Conservation (phyloP, 2,113 vertebrate genomes). For the Cynocephalus volans region DNA sequence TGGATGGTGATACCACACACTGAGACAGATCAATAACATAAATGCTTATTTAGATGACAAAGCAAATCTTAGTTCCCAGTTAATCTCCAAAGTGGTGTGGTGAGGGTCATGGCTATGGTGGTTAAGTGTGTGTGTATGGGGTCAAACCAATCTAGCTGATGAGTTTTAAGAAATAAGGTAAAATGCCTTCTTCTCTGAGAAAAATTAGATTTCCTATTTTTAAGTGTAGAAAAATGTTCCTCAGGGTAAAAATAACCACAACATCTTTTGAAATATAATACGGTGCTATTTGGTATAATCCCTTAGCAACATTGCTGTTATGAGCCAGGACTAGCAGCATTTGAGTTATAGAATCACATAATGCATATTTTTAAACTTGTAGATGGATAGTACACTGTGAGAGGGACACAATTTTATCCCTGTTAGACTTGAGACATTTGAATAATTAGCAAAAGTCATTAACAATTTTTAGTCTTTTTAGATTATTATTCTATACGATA, state of each 20-base stretch:
- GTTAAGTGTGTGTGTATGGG: background rate
- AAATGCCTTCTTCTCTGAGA: conserved; percentile 52
- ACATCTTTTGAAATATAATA: conserved; percentile 81
- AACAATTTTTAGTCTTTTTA: conserved; percentile 3
- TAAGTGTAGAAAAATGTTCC: conserved; percentile 78
- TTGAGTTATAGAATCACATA: conserved; percentile 58
- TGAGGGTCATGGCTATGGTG: background rate
- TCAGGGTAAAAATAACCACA: conserved; percentile 74
- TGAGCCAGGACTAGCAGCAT: background rate
- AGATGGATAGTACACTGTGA: conserved; percentile 42
- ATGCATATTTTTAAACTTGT: conserved; percentile 61
- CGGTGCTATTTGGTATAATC: conserved; percentile 76
- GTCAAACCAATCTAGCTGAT: background rate
- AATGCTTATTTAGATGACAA: background rate
- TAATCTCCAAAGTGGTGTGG: background rate
- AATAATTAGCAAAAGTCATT: conserved; percentile 37
- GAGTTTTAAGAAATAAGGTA: background rate
- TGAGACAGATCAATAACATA: background rate
- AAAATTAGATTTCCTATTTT: conserved; percentile 76
- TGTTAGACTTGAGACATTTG: background rate
- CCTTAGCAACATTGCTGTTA: conserved; percentile 78
- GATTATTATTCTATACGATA: background rate
- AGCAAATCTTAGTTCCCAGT: background rate
- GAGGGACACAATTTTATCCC: conserved; percentile 2
- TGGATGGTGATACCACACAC: background rate